Evolutionary conservation across 2,888 invertebrate species (phyloP).

Genomic region (Himalopsyche anomala): DNA sequence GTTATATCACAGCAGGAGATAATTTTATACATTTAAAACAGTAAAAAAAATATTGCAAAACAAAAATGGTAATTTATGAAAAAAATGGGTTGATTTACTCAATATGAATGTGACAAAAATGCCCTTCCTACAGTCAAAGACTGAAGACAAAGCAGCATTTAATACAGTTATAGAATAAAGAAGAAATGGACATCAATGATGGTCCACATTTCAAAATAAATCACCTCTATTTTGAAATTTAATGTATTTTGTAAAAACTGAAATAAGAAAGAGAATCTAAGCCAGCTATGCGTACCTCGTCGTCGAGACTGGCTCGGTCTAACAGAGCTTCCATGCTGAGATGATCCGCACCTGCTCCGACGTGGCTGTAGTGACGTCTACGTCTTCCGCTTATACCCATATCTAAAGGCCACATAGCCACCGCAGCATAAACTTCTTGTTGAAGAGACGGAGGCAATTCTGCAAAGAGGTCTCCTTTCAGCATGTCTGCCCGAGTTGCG

Average conservation of each 20-base stretch:
- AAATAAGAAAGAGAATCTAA: no score
- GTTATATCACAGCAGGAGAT: no score
- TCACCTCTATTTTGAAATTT: no score
- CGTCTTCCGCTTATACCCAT: conserved; percentile 23
- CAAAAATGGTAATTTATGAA: no score
- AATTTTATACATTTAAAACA: no score
- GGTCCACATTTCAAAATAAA: no score
- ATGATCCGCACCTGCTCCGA: neutral
- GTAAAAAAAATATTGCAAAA: no score
- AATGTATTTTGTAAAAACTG: no score
- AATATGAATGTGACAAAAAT: neutral
- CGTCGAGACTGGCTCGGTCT: conserved; percentile 48
- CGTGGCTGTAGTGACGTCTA: neutral
- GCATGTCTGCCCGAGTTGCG: conserved; percentile 75
- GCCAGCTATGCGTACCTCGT: conserved; percentile 13
- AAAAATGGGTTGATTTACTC: neutral
- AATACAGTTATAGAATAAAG: no score
- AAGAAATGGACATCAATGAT: no score
- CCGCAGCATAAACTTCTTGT: conserved; percentile 76
- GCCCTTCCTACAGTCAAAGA: neutral
- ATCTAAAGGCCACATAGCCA: conserved; percentile 58
- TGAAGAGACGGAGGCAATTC: conserved; percentile 78
- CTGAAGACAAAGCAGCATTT: neutral
- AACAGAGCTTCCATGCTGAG: conserved; percentile 51
- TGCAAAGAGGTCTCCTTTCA: conserved; percentile 76